Evolutionary conservation across 1,140 invertebrate genomes (phyloP).

Genomic region (Drosophila nasuta): DNA sequence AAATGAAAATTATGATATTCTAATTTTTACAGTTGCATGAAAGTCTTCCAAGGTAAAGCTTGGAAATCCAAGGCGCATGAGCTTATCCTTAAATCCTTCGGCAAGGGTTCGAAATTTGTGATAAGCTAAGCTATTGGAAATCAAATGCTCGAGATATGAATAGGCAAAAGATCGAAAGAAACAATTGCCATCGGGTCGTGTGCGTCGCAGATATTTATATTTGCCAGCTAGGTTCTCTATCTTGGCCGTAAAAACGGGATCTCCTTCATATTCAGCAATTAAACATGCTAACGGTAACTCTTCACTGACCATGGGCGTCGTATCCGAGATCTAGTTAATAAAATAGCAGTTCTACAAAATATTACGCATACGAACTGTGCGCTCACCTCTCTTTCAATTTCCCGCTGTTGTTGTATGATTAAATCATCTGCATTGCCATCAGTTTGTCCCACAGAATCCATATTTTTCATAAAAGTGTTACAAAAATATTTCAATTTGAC

Average conservation of each 20-base stretch:
- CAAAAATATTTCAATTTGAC: slow-evolving; percentile 23
- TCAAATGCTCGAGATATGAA: slow-evolving; percentile 94
- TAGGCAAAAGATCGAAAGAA: slow-evolving; percentile 98
- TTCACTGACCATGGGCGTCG: slow-evolving; percentile 92
- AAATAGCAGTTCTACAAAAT: slow-evolving; percentile 15
- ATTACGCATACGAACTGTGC: not conserved
- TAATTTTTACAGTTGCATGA: slow-evolving; percentile 94
- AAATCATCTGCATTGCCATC: slow-evolving; percentile 94
- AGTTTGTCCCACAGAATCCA: slow-evolving; percentile 30
- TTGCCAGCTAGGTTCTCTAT: slow-evolving; percentile 90
- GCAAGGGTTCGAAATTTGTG: slow-evolving; percentile 93
- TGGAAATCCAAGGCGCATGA: slow-evolving; percentile 95
- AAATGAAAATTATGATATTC: too few species aligned
- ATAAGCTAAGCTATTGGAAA: slow-evolving; percentile 93
- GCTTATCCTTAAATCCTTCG: slow-evolving; percentile 93
- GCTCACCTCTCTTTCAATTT: slow-evolving; percentile 95
- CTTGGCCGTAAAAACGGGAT: slow-evolving; percentile 94
- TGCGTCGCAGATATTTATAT: slow-evolving; percentile 90
- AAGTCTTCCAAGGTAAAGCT: slow-evolving; percentile 98
- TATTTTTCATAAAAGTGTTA: slow-evolving; percentile 12
- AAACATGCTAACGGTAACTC: slow-evolving; percentile 90
- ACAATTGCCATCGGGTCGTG: slow-evolving; percentile 97
- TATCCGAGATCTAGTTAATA: slow-evolving; percentile 91
- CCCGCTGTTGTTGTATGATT: slow-evolving; percentile 94
- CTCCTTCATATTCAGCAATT: slow-evolving; percentile 93